These are phyloP conservation scores for Pelusios castaneus DNA, from an alignment of 2,113 vertebrate species.

Conservation along the genomic window DNA sequence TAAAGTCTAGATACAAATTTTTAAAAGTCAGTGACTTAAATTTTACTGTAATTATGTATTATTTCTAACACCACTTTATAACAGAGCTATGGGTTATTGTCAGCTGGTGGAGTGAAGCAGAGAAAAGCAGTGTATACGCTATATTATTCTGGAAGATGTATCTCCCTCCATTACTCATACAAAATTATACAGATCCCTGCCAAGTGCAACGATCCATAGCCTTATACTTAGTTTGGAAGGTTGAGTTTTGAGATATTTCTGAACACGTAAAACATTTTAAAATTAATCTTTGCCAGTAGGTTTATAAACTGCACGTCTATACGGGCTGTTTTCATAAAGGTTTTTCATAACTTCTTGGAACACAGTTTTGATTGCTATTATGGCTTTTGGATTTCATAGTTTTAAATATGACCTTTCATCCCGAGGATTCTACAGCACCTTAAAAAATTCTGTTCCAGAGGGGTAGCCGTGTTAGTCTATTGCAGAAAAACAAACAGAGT, in stretches of 20 bases:
- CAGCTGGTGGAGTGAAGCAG: neutral
- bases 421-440: neutral
- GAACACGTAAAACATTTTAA: neutral
- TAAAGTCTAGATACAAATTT: neutral
- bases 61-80: rapidly evolving
- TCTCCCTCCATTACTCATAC: neutral
- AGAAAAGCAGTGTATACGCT: neutral
- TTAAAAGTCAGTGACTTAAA: neutral
- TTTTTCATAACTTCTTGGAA: neutral
- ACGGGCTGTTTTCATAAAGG: rapidly evolving
- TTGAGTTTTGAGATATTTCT: neutral
- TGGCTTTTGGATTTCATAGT: neutral
- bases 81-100: neutral
- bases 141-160: rapidly evolving
- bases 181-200: neutral
- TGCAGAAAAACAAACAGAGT: too few species aligned
- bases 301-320: neutral
- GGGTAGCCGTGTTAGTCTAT: too few species aligned
- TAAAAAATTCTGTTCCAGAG: too few species aligned
- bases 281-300: neutral
- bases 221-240: neutral
- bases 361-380: neutral
- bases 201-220: neutral
- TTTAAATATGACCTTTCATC: neutral
- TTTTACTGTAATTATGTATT: neutral